Conservation (phyloP, 2,888 invertebrate species). For the Plebejus argus region DNA sequence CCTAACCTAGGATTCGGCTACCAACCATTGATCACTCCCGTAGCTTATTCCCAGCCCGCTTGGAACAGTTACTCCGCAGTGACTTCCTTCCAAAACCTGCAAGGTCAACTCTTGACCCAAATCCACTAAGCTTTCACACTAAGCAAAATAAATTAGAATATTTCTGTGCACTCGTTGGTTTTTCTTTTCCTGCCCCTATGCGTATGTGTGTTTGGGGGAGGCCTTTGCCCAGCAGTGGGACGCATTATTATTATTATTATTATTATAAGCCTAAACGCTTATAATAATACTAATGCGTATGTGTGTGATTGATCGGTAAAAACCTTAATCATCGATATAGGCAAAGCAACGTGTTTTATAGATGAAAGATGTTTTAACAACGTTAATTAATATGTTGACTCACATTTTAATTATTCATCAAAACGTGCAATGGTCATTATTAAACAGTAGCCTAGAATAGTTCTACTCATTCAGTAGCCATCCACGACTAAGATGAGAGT, state of each 20-base stretch:
- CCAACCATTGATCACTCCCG: conserved; percentile 24
- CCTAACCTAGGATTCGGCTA: conserved; percentile 39
- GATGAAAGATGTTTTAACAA: not conserved
- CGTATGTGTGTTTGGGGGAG: no score
- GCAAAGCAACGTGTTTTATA: not conserved
- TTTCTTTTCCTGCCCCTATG: not conserved
- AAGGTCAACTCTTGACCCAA: conserved; percentile 23
- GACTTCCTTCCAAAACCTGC: conserved; percentile 22
- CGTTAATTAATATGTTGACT: not conserved
- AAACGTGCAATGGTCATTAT: not conserved
- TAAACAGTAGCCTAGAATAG: not conserved
- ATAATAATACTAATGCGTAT: no score
- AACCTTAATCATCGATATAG: not conserved
- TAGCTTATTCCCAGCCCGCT: conserved; percentile 20
- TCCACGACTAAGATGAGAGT: conserved; percentile 26
- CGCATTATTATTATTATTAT: no score
- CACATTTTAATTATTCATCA: conserved; percentile 13
- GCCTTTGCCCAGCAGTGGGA: no score
- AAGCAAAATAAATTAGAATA: conserved; percentile 28
- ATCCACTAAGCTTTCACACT: not conserved
- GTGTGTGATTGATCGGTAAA: not conserved
- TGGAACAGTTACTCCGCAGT: conserved; percentile 27
- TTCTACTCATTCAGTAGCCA: conserved; percentile 13
- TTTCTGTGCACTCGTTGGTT: not conserved
- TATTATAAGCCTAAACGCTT: no score